Base-by-base conservation (phyloP, 2,797 vertebrate species). In the Triplophysa yarkandensis region DNA sequence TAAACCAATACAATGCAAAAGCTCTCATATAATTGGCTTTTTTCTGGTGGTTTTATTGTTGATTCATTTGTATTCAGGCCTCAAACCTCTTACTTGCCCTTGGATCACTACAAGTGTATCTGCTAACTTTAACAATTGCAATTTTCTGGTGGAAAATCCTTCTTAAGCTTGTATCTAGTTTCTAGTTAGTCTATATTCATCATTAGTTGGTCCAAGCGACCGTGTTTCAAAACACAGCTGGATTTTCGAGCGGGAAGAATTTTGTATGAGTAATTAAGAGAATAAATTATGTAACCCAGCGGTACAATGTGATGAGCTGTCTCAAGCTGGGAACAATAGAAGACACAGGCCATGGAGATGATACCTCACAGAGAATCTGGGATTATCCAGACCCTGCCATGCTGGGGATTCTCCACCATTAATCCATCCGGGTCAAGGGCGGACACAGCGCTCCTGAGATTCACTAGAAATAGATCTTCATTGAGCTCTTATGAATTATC, bases 351-450 rank as follows among this genome's bases (percentile, higher is more conserved):
- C 65, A 67, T n/a, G n/a, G n/a, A n/a, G 68, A 71, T 62, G 68
- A 65, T 50, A 58, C 64, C 64, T 57, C 34, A 41, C 57, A 19
- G 63, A 34, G 71, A 14, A 27, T 43, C 39, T 48, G 39, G 21
- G 68, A 85, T 87, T 84, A 82, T 78, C 83, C 68, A 77, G 67
- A 79, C 28, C 21, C 16, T 71, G 61, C 44, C 50, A 57, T 79
- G 50, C 64, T 81, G 80, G 57, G n/a, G 66, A 68, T 68, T 74
- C 66, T 69, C 69, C 74, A 72, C 48, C 43, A 39, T 28, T 82
- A 85, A 87, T 83, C 79, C 78, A 34, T 60, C 57, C 41, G 46
- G 69, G 83, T 77, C 75, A 83, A 86, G 77, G 81, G 62, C 52
- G 71, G 71, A 78, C 76, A 80, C 57, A 48, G 50, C 69, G 64